These are phyloP conservation scores for Noctua janthina DNA, from an alignment of 2,888 invertebrate species.

Conservation along the genomic window DNA sequence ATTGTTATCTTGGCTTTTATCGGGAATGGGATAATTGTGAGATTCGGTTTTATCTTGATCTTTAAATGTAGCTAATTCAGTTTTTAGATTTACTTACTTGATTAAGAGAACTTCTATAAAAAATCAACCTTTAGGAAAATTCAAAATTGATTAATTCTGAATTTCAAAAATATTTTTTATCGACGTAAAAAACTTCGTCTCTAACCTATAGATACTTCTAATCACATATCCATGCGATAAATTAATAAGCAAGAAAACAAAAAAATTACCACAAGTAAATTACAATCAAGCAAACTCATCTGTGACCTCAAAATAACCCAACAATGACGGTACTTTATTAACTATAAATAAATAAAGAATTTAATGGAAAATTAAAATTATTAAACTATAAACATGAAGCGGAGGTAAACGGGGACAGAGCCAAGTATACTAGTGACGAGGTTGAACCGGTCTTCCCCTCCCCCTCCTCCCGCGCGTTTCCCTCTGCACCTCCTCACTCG, in stretches of 20 bases:
- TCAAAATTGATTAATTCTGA: background rate
- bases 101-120: background rate
- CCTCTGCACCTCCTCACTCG: conserved; percentile 62
- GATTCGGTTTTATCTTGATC: conserved; percentile 15
- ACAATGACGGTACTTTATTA: background rate
- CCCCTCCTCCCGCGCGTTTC: conserved; percentile 47
- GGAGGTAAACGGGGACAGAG: conserved; percentile 84
- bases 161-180: background rate
- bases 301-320: background rate
- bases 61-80: background rate
- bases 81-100: conserved; percentile 11
- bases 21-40: conserved; percentile 38
- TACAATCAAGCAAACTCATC: background rate
- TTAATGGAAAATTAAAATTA: conserved; percentile 60
- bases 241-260: background rate
- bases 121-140: background rate
- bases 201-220: too few species aligned
- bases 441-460: conserved; percentile 77
- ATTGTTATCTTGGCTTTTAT: conserved; percentile 50
- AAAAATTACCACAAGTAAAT: background rate
- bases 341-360: conserved; percentile 44
- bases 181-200: too few species aligned
- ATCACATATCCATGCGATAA: too few species aligned
- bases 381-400: conserved; percentile 71
- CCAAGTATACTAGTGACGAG: conserved; percentile 77